A percentile compares a stretch with the other conserved stretches of the same genome.
Conservation (phyloP, 1,140 invertebrate species). For the Neotoxoptera formosana region DNA sequence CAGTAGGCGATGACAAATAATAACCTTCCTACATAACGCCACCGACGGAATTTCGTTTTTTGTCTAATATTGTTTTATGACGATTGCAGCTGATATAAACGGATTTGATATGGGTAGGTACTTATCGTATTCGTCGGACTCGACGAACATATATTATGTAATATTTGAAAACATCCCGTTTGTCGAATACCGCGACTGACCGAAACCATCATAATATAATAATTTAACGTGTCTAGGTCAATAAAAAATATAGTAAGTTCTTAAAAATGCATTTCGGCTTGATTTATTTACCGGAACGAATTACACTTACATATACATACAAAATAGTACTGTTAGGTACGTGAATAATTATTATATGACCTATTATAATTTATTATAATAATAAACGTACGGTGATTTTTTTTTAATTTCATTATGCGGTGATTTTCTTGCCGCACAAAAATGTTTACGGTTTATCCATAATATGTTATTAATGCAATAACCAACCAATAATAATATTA, state of each 20-base stretch:
- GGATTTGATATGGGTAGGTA: not conserved
- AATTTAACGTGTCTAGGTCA: not conserved
- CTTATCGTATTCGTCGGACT: not conserved
- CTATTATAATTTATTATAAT: not conserved
- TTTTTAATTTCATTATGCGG: no score
- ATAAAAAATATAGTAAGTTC: not conserved
- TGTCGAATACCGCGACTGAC: not conserved
- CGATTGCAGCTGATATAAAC: not conserved
- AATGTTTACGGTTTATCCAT: not conserved
- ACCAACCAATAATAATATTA: not conserved
- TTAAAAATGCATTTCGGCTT: not conserved
- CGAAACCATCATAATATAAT: not conserved
- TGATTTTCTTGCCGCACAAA: no score
- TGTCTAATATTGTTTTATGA: not conserved
- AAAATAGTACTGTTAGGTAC: not conserved
- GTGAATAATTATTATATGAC: not conserved
- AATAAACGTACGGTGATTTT: not conserved
- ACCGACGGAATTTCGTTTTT: not conserved
- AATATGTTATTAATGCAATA: not conserved
- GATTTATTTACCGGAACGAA: not conserved
- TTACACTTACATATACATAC: not conserved
- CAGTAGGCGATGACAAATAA: not conserved
- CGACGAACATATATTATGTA: not conserved
- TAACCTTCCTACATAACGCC: not conserved
- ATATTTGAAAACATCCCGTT: not conserved